phyloP scores from a whole-genome alignment of 2,113 vertebrate species.

The Scytalopus superciliaris region DNA sequence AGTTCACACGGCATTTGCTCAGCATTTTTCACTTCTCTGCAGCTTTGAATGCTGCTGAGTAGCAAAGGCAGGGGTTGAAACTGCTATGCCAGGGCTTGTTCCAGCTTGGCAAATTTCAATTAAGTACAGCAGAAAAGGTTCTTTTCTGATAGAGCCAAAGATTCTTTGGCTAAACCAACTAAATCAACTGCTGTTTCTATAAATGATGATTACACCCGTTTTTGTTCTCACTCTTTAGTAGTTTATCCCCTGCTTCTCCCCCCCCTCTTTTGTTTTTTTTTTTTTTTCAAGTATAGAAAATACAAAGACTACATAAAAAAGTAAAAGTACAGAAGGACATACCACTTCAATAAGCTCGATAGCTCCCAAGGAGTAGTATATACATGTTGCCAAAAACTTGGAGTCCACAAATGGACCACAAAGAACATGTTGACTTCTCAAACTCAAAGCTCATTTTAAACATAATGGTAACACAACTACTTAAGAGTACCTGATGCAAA shows the following conservation, averaged over 20 bases:
- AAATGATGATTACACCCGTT: neutral
- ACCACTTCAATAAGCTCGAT: neutral
- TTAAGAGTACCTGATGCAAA: neutral
- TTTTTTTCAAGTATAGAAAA: neutral
- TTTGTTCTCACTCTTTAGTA: neutral
- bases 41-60: slow-evolving; percentile 8
- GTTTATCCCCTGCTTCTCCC: rapidly evolving
- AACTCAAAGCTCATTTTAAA: neutral
- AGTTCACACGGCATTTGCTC: neutral
- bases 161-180: neutral
- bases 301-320: neutral
- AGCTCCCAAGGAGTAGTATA: neutral
- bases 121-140: neutral
- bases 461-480: neutral
- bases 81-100: slow-evolving; percentile 32
- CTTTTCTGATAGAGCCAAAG: neutral
- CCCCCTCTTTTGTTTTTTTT: rapidly evolving
- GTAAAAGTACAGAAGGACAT: neutral
- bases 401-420: neutral
- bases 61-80: neutral
- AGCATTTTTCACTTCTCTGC: neutral
- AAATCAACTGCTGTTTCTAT: neutral
- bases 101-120: slow-evolving; percentile 31
- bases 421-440: neutral
- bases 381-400: neutral